These are phyloP conservation scores for Catajapyx aquilonaris DNA, from an alignment of 1,140 invertebrate species.

Conservation along the genomic window DNA sequence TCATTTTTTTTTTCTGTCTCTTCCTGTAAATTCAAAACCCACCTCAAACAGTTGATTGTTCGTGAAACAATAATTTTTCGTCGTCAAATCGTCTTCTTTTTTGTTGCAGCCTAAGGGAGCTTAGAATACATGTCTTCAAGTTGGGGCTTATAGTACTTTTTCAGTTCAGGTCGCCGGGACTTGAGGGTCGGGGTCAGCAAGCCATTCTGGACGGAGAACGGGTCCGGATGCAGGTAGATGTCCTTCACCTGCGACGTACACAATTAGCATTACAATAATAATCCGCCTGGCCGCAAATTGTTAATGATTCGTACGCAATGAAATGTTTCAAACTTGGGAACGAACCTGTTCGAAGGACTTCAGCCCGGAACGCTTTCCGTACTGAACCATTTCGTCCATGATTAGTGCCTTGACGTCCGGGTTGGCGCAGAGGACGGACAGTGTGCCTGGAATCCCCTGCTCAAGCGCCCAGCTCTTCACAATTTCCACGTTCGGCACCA, in stretches of 20 bases:
- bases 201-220: constrained; percentile 91
- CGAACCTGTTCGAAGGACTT: constrained; percentile 92
- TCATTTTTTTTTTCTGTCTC: no score
- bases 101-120: constrained; percentile 17
- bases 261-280: background rate
- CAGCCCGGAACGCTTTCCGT: constrained; percentile 71
- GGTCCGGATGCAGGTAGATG: constrained; percentile 78
- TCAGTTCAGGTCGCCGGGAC: constrained; percentile 73
- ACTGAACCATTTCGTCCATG: constrained; percentile 63
- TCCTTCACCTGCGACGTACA: constrained; percentile 61
- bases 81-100: no score
- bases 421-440: constrained; percentile 74
- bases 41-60: no score
- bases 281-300: background rate
- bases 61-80: no score
- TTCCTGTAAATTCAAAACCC: no score
- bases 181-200: constrained; percentile 93
- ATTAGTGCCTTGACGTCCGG: constrained; percentile 73
- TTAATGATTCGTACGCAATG: background rate
- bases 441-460: constrained; percentile 61
- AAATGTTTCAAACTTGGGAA: background rate
- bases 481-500: constrained; percentile 85
- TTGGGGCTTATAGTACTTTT: constrained; percentile 72
- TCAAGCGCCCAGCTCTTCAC: constrained; percentile 72
- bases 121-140: constrained; percentile 72